Base-by-base conservation (phyloP, 2,797 vertebrate genomes). In the Argya squamiceps region DNA sequence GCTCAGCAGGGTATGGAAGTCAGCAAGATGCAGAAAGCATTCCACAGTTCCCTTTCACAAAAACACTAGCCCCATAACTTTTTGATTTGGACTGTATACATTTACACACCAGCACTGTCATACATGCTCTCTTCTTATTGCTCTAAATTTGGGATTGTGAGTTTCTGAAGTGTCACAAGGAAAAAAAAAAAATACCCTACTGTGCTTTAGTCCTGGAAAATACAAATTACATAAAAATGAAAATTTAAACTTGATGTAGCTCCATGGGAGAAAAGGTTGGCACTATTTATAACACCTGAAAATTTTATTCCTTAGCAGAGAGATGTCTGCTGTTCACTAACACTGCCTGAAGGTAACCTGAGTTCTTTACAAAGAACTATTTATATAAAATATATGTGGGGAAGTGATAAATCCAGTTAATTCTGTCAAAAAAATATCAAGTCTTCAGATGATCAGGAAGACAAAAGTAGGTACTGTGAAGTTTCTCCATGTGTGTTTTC, bases 11-110 rank as follows among this genome's bases (percentile, higher is more conserved):
- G 52, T 84, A 91, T 73, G 76, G 62, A 91, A 96, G 58, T 73
- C 9, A 81, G 87, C 53, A 92, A 91, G 78, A 77, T 24, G 64
- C 56, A 92, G 81, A 93, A 92, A 83, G 64, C 81, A 94, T 71
- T 92, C 89, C 92, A 74, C 44, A 77, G 73, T 39, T 94, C 68
- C 43, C 58, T 88, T 88, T 69, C 78, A 92, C 87, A 95, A 84
- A 77, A 82, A n/a, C 36, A 53, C 41, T 37, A 77, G 47, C 43
- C 29, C 30, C 59, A 43, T 63, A 84, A 87, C 59, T 84, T 95
- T 92, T 73, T 95, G 6, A 93, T 91, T 82, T 78, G 69, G 22
- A 47, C 22, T 58, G 26, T 44, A 79, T 32, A 71, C 36, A 75
- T 83, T 49, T 75, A 93, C 36, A 88, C 34, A 78, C 37, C 73